These are phyloP conservation scores for Sebastes oblongus DNA, from an alignment of 2,797 vertebrate species.

Conservation along the genomic window DNA sequence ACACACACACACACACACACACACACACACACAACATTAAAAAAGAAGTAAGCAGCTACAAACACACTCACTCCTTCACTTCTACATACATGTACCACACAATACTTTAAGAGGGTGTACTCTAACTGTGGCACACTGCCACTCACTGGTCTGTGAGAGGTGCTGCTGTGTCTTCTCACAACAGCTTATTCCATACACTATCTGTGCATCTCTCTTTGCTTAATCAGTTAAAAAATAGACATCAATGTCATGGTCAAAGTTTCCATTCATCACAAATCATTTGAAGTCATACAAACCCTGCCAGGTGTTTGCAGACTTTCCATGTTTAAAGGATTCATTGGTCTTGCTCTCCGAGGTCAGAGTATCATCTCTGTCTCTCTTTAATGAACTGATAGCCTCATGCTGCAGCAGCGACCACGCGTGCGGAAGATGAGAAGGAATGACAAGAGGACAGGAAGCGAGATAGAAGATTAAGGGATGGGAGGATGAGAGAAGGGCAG, in stretches of 20 bases:
- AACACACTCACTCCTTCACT: constrained; percentile 12
- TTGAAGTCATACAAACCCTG: constrained; percentile 1
- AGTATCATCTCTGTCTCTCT: constrained; percentile 4
- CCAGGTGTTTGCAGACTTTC: constrained; percentile 2
- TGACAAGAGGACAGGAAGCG: constrained; percentile 21
- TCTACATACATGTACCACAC: constrained; percentile 7
- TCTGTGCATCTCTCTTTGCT: not conserved
- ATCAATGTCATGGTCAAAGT: not conserved
- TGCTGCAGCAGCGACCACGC: not conserved
- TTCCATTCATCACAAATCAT: not conserved
- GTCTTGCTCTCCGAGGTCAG: constrained; percentile 24
- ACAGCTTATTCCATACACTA: not conserved
- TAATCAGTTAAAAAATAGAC: not conserved
- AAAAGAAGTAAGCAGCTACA: constrained; percentile 19
- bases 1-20: not conserved
- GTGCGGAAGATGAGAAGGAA: constrained; percentile 19
- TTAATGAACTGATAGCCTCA: constrained; percentile 38
- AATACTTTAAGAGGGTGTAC: constrained; percentile 1
- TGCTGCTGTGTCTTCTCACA: constrained; percentile 56
- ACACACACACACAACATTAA: not conserved
- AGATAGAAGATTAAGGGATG: constrained; percentile 30
- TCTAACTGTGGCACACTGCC: constrained; percentile 79
- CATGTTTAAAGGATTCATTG: not conserved
- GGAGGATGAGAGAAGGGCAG: constrained; percentile 24
- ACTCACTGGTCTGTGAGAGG: constrained; percentile 74